Evolutionary conservation across 35 echinoderm and acorn worm species (phyloP).

Genomic region (Ophiothrix spiculata): DNA sequence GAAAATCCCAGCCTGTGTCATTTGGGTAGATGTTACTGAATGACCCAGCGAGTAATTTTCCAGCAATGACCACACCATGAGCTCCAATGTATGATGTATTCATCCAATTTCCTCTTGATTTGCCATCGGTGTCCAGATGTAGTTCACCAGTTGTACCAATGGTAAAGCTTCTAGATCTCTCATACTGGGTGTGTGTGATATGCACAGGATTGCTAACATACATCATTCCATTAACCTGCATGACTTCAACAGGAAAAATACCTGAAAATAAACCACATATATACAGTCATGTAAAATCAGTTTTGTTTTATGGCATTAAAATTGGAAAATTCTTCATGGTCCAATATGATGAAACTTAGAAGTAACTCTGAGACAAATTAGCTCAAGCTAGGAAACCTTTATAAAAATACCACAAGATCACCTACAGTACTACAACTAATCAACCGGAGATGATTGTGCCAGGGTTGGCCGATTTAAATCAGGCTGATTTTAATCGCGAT

Average conservation of each 20-base stretch:
- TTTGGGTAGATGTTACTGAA: conserved; percentile 21
- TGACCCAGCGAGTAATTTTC: conserved; percentile 37
- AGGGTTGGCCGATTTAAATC: too few species aligned
- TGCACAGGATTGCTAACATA: conserved; percentile 14
- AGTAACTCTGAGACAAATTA: too few species aligned
- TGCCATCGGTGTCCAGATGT: conserved; percentile 40
- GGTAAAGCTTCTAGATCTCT: conserved; percentile 21
- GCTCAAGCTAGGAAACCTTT: too few species aligned
- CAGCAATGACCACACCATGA: conserved; percentile 35
- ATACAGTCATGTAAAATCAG: too few species aligned
- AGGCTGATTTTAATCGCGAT: too few species aligned
- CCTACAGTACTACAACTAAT: too few species aligned
- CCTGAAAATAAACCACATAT: too few species aligned
- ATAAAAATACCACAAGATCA: too few species aligned
- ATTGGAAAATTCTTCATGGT: too few species aligned
- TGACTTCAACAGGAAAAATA: conserved; percentile 14
- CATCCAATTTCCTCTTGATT: conserved; percentile 8
- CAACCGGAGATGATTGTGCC: too few species aligned
- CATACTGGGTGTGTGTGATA: conserved; percentile 23
- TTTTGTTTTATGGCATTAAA: too few species aligned
- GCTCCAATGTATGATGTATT: conserved; percentile 39
- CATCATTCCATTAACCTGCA: conserved; percentile 30
- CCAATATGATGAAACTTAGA: too few species aligned
- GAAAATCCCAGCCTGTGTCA: conserved; percentile 22
- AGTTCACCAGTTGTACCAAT: conserved; percentile 43